These are phyloP conservation scores for Parnassius smintheus DNA, from an alignment of 2,888 invertebrate genomes.

Conservation along the genomic window DNA sequence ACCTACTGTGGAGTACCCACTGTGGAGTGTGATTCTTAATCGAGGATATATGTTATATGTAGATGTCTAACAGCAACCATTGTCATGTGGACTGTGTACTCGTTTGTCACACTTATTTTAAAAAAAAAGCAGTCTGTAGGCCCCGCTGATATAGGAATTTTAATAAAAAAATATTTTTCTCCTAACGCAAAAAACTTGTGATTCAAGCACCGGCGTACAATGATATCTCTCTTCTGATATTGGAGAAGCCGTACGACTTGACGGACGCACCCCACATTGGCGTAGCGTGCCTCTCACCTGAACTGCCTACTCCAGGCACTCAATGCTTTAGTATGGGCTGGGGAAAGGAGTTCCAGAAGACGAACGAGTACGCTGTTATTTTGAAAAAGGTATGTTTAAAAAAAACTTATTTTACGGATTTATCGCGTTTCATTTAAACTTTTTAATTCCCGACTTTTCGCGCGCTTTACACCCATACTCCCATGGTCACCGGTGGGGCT, in stretches of 20 bases:
- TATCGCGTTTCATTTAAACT: too few species aligned
- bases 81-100: too few species aligned
- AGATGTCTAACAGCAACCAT: too few species aligned
- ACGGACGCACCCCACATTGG: slow-evolving; percentile 31
- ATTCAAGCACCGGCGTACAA: slow-evolving; percentile 28
- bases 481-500: too few species aligned
- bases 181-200: background rate
- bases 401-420: too few species aligned
- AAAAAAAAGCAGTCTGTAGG: background rate
- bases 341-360: slow-evolving; percentile 28
- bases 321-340: slow-evolving; percentile 38
- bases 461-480: too few species aligned
- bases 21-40: too few species aligned
- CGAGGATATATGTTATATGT: too few species aligned
- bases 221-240: slow-evolving; percentile 30
- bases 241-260: slow-evolving; percentile 29
- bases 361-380: slow-evolving; percentile 21
- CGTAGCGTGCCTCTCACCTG: slow-evolving; percentile 28
- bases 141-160: background rate
- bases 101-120: too few species aligned
- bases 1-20: too few species aligned
- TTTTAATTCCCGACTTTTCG: too few species aligned
- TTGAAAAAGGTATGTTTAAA: slow-evolving; percentile 32
- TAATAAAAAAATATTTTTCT: too few species aligned
- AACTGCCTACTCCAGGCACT: slow-evolving; percentile 17